Conservation (phyloP, 2,113 vertebrate species). For the Nanger granti region DNA sequence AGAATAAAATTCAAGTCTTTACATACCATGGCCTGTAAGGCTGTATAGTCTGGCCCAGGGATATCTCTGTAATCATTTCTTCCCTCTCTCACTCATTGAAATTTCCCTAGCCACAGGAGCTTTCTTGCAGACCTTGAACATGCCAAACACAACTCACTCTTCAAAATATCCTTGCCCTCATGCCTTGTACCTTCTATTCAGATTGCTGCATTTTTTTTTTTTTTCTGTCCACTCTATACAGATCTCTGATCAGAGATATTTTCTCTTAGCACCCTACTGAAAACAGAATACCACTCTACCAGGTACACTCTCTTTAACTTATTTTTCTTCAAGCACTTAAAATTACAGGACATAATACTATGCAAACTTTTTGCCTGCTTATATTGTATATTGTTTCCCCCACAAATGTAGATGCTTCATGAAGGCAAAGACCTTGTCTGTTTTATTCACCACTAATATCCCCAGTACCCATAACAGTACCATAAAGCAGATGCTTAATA, state of each 20-base stretch:
- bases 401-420: not conserved
- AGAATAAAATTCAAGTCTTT: not conserved
- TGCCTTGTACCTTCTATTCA: not conserved
- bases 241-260: not conserved
- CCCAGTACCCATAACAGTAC: not conserved
- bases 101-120: not conserved
- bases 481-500: not conserved
- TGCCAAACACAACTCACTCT: not conserved
- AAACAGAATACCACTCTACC: not conserved
- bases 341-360: not conserved
- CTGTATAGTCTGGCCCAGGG: not conserved
- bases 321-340: not conserved
- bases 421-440: not conserved
- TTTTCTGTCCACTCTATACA: not conserved
- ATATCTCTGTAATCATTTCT: not conserved
- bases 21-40: not conserved
- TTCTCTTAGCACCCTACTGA: not conserved
- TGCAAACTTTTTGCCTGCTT: not conserved
- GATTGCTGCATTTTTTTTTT: not conserved
- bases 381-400: not conserved
- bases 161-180: not conserved
- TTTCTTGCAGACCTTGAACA: not conserved
- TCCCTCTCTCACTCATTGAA: not conserved
- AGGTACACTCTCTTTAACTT: not conserved
- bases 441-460: not conserved